phyloP scores from a whole-genome alignment of 2,113 vertebrate species.

The Verasper variegatus region DNA sequence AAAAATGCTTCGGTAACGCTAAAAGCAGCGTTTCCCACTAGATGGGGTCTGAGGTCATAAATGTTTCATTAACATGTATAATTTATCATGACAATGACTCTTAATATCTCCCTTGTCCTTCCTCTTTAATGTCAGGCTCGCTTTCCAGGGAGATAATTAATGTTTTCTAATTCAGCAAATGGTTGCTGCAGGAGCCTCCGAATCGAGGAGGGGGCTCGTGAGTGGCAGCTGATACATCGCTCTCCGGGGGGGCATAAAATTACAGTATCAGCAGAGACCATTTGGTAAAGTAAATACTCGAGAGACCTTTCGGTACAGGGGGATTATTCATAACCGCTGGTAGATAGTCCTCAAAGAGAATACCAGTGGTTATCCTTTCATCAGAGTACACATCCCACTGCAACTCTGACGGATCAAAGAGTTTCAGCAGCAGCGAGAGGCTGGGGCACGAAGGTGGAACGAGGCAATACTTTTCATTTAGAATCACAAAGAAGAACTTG shows the following conservation, averaged over 20 bases:
- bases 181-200: conserved; percentile 40
- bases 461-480: not conserved
- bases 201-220: conserved; percentile 31
- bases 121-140: conserved; percentile 48
- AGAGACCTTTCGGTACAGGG: not conserved
- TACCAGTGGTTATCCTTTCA: conserved; percentile 8
- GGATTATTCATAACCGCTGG: conserved; percentile 2
- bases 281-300: conserved; percentile 44
- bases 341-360: conserved; percentile 5
- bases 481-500: not conserved
- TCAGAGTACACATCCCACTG: not conserved
- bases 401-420: conserved; percentile 25
- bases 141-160: conserved; percentile 68
- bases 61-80: conserved; percentile 75
- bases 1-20: conserved; percentile 17
- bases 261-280: conserved; percentile 14
- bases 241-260: conserved; percentile 29
- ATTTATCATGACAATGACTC: conserved; percentile 65
- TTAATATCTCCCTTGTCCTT: conserved; percentile 57
- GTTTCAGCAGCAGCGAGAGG: not conserved
- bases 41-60: conserved; percentile 55
- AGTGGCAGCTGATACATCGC: conserved; percentile 57
- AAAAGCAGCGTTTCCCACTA: conserved; percentile 41
- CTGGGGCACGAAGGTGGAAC: conserved; percentile 6
- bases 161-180: conserved; percentile 74